Percentiles rank a stretch among this genome's conserved stretches.
phyloP scores from a whole-genome alignment of 2,797 vertebrate species.

The Eleutherodactylus coqui region DNA sequence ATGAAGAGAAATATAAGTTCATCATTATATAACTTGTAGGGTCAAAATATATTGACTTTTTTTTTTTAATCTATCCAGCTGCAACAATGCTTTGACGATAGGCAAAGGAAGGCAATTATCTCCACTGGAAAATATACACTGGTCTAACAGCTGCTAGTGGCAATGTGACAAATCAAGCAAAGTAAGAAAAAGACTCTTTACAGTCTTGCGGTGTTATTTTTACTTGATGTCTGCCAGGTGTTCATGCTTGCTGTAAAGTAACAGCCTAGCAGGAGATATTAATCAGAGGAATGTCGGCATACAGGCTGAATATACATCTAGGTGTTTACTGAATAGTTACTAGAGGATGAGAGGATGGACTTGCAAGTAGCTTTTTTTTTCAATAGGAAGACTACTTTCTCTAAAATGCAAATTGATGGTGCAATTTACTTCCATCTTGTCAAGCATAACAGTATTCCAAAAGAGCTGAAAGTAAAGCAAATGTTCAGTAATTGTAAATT shows the following conservation, averaged over 20 bases:
- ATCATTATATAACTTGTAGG: not conserved
- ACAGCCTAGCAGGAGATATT: conserved; percentile 63
- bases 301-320: conserved; percentile 27
- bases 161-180: conserved; percentile 76
- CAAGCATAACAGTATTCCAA: not conserved
- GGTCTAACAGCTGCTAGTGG: conserved; percentile 79
- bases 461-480: not conserved
- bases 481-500: not conserved
- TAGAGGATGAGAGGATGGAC: conserved; percentile 22
- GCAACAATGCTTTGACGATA: not conserved
- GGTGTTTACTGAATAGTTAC: conserved; percentile 10
- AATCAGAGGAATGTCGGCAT: conserved; percentile 72
- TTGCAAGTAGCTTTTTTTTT: not conserved
- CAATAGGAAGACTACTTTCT: not conserved
- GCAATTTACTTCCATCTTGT: not conserved
- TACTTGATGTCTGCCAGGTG: conserved; percentile 82
- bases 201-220: conserved; percentile 79
- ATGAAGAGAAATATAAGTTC: not conserved
- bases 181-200: conserved; percentile 74
- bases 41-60: not conserved
- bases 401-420: conserved; percentile 1
- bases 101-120: conserved; percentile 67
- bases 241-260: conserved; percentile 72
- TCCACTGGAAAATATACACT: conserved; percentile 69
- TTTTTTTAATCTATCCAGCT: not conserved